phyloP scores from a whole-genome alignment of 2,888 invertebrate species.

The Liopterus haemorrhoidalis region DNA sequence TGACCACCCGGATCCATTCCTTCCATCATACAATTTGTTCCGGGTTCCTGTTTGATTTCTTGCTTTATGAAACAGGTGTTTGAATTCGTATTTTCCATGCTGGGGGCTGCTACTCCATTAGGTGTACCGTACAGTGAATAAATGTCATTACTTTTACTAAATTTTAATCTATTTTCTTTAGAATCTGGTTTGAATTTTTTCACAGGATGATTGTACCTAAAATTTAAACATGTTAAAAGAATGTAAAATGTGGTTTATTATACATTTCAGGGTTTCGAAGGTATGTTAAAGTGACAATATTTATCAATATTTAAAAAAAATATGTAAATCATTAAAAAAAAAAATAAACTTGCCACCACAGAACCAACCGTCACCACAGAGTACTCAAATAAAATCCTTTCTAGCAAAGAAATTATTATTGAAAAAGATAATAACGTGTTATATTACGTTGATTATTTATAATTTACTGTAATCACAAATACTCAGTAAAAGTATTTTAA shows the following conservation, averaged over 20 bases:
- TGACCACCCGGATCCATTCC: slow-evolving; percentile 37
- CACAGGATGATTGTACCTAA: slow-evolving; percentile 82
- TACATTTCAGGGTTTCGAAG: too few relatives aligned
- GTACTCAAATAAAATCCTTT: too few relatives aligned
- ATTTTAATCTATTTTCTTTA: slow-evolving; percentile 45
- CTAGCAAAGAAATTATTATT: too few relatives aligned
- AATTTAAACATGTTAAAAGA: slow-evolving; percentile 19
- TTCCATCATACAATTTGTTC: slow-evolving; percentile 36
- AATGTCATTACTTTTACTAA: slow-evolving; percentile 41
- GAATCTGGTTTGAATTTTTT: slow-evolving; percentile 72
- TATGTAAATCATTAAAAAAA: too few relatives aligned
- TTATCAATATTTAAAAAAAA: too few relatives aligned
- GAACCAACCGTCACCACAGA: too few relatives aligned
- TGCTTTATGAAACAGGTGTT: slow-evolving; percentile 38
- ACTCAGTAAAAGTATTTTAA: too few relatives aligned
- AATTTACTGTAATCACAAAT: too few relatives aligned
- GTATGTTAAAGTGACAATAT: too few relatives aligned
- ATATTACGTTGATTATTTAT: too few relatives aligned
- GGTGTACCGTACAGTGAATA: slow-evolving; percentile 41
- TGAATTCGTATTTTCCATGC: slow-evolving; percentile 32
- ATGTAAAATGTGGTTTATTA: neutral
- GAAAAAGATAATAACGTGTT: too few relatives aligned
- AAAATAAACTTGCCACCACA: too few relatives aligned
- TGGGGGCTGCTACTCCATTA: slow-evolving; percentile 34
- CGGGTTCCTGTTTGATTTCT: slow-evolving; percentile 62